Base-by-base conservation (phyloP, 2,888 invertebrate species). In the Mythimna loreyi region DNA sequence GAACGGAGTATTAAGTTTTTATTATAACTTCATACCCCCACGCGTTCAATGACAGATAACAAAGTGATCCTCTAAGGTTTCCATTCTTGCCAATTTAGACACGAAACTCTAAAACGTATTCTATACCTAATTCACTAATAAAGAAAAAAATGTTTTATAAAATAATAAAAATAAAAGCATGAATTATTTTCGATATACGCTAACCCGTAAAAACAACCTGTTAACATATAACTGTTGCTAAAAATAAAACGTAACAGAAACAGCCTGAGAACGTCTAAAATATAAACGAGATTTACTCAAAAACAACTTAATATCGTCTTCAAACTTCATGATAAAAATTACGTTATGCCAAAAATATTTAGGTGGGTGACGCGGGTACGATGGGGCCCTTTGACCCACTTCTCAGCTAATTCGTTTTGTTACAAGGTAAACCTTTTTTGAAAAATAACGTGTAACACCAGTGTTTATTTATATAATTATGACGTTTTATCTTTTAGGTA, bases 321-420 rank as follows among this genome's bases (percentile, higher is more conserved):
- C 82, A 84, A 84, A 84, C 73, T 84, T 74, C 71, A 78, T 79
- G 84, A 84, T 83, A 85, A 86, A 86, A 87, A 85, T 85, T 81
- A 80, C 85, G 81, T 86, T 87, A 86, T 79, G 84, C 82, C 81
- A 81, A 84, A 86, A 85, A 85, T 82, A 74, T 81, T 81, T 82
- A 79, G 81, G 73, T 79, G 81, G 65, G 50, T 76, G 72, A 79
- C 74, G 40, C 40, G 74, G 76, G 72, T 23, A 55, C 71, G 68
- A 72, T 73, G 77, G 63, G 74, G 63, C 72, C 64, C 80, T 88
- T 85, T 92, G 93, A 91, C 93, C 93, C 87, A 93, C 90, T 93
- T 93, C 89, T 83, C 84, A 88, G 91, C 90, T 92, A 92, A 93
- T 93, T 92, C 91, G 85, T 89, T 89, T 87, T 84, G 86, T 87